A percentile compares a stretch with the other conserved stretches of the same genome.
phyloP scores from a whole-genome alignment of 2,888 invertebrate species.

The Stenchaetothrips biformis region DNA sequence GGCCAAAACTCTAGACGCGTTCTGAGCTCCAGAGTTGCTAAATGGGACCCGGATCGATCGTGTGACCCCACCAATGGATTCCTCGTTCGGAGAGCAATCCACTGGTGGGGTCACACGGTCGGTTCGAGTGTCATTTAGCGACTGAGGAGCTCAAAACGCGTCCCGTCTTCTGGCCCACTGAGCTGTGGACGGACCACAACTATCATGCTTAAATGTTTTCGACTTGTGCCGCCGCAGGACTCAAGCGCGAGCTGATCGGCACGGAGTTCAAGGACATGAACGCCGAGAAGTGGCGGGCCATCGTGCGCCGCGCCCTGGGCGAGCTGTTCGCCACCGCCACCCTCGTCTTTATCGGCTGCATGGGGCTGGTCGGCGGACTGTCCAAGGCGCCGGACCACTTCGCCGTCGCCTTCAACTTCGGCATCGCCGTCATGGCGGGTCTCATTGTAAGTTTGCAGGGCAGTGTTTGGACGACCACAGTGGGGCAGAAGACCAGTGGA shows the following conservation, averaged over 20 bases:
- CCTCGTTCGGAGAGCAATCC: too few species aligned
- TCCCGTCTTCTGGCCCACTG: too few species aligned
- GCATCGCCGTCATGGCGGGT: conserved; percentile 45
- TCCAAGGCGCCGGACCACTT: conserved; percentile 38
- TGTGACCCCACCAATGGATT: too few species aligned
- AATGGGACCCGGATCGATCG: too few species aligned
- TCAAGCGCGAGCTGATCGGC: conserved; percentile 22
- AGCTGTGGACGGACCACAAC: too few species aligned
- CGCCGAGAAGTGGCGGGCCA: conserved; percentile 36
- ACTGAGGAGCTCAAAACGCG: too few species aligned
- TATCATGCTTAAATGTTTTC: not conserved
- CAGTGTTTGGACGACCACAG: not conserved
- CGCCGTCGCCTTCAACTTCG: conserved; percentile 45
- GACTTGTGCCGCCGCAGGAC: not conserved
- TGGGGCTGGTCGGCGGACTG: conserved; percentile 42
- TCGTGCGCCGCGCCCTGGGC: conserved; percentile 42
- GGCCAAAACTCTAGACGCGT: too few species aligned
- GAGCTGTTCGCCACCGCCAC: conserved; percentile 45
- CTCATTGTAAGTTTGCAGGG: not conserved
- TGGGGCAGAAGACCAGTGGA: not conserved
- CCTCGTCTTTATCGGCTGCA: conserved; percentile 45
- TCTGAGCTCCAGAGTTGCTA: too few species aligned
- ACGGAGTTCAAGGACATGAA: conserved; percentile 16
- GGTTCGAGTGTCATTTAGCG: too few species aligned
- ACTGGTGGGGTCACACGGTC: too few species aligned